Conservation (phyloP, 37 sponge, comb jelly and placozoan genomes). For the Cladorhizidae sp. region DNA sequence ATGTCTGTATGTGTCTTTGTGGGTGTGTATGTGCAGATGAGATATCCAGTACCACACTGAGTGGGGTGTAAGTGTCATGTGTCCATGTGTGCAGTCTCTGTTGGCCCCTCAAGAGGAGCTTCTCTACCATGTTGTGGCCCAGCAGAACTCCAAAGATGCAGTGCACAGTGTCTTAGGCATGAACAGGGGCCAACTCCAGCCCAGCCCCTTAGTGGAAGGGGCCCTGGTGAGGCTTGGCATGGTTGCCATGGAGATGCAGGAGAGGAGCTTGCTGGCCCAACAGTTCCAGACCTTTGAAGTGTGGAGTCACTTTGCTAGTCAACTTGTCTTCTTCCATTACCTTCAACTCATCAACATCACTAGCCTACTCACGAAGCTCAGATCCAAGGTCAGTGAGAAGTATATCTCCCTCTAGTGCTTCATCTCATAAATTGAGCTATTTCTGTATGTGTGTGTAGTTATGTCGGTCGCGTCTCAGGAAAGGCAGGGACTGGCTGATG, state of each 20-base stretch:
- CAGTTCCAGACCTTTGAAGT: constrained; percentile 33
- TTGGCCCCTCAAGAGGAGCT: constrained; percentile 49
- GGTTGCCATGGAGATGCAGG: constrained; percentile 65
- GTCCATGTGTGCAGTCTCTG: constrained; percentile 29
- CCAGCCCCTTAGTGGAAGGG: constrained; percentile 47
- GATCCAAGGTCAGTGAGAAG: constrained; percentile 37
- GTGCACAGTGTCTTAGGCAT: constrained; percentile 38
- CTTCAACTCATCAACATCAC: constrained; percentile 55
- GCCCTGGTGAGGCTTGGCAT: constrained; percentile 34
- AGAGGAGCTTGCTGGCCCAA: constrained; percentile 21
- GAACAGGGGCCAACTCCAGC: constrained; percentile 33
- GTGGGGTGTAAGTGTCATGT: not conserved
- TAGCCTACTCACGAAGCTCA: constrained; percentile 31
- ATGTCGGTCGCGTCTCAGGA: constrained; percentile 19
- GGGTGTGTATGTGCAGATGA: no score
- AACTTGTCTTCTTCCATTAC: constrained; percentile 58
- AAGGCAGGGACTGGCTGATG: constrained; percentile 74
- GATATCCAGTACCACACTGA: no score
- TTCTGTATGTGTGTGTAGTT: constrained; percentile 31
- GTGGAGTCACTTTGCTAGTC: constrained; percentile 69
- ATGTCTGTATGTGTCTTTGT: no score
- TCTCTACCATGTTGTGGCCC: constrained; percentile 55
- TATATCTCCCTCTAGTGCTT: no score
- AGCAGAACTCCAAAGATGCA: constrained; percentile 68
- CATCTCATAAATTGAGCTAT: no score